Conservation (phyloP, 2,113 vertebrate genomes). For the Struthio camelus region DNA sequence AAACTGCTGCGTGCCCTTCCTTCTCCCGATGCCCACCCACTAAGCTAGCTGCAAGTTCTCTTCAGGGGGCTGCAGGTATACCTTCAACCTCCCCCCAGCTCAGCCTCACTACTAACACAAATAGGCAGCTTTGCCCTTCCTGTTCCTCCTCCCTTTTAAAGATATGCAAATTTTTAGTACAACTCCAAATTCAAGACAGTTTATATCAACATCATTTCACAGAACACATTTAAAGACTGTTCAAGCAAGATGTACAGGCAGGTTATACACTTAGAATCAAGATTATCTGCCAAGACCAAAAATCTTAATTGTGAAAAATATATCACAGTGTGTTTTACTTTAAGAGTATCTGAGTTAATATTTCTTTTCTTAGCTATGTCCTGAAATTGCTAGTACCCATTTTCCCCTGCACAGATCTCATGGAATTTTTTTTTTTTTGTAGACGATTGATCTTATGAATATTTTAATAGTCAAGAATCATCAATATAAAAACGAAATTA, state of each 20-base stretch:
- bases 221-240: background rate
- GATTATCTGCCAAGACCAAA: background rate
- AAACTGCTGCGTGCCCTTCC: background rate
- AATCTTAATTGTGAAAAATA: background rate
- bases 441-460: background rate
- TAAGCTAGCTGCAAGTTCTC: background rate
- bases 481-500: background rate
- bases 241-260: background rate
- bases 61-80: background rate
- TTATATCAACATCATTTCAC: background rate
- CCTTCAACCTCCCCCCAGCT: background rate
- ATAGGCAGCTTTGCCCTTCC: background rate
- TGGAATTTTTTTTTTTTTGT: background rate
- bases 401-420: background rate
- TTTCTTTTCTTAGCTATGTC: background rate
- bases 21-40: constrained; percentile 30
- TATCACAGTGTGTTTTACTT: background rate
- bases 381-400: background rate
- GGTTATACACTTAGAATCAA: background rate
- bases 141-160: background rate
- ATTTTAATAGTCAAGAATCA: background rate
- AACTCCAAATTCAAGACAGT: background rate
- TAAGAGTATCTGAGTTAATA: background rate
- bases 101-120: constrained; percentile 8
- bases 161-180: background rate